A percentile compares a stretch with the other conserved stretches of the same genome.
Conservation (phyloP, 2,888 invertebrate genomes). For the Amphiduros pacificus region DNA sequence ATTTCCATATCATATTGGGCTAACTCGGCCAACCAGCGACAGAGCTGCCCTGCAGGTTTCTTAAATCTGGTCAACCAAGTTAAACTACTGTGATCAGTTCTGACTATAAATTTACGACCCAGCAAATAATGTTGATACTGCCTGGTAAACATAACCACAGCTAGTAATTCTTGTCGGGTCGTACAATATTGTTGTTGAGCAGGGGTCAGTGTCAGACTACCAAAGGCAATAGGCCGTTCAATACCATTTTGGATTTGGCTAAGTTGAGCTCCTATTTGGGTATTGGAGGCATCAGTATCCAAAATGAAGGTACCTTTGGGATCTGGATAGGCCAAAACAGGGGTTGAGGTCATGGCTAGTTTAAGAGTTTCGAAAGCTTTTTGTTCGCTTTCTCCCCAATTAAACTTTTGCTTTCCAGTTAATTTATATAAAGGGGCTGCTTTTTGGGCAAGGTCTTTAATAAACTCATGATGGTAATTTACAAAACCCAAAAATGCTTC, state of each 20-base stretch:
- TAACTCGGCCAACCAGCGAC: background rate
- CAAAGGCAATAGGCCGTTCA: conserved; percentile 20
- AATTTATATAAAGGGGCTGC: conserved; percentile 25
- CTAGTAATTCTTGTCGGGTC: background rate
- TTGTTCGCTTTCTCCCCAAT: conserved; percentile 6
- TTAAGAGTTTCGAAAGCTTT: conserved; percentile 17
- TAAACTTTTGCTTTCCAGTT: conserved; percentile 2
- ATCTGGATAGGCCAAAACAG: conserved; percentile 15
- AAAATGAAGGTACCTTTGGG: conserved; percentile 14
- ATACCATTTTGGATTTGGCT: conserved; percentile 17
- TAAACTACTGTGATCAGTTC: background rate
- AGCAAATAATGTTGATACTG: background rate
- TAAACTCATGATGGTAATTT: conserved; percentile 32
- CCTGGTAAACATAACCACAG: background rate
- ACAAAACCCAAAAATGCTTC: conserved; percentile 29
- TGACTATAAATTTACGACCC: background rate
- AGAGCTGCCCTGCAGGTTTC: background rate
- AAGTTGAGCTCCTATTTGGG: conserved; percentile 23
- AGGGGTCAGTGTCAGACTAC: conserved; percentile 15
- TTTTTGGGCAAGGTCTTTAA: conserved; percentile 22
- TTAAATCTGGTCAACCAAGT: background rate
- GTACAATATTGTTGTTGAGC: conserved; percentile 8
- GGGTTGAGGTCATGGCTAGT: conserved; percentile 11
- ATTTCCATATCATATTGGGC: background rate
- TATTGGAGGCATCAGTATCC: conserved; percentile 23